Percentiles rank a stretch among this genome's conserved stretches.
Evolutionary conservation across 2,113 vertebrate genomes (phyloP).

Genomic region (Orientallactaga bullata): DNA sequence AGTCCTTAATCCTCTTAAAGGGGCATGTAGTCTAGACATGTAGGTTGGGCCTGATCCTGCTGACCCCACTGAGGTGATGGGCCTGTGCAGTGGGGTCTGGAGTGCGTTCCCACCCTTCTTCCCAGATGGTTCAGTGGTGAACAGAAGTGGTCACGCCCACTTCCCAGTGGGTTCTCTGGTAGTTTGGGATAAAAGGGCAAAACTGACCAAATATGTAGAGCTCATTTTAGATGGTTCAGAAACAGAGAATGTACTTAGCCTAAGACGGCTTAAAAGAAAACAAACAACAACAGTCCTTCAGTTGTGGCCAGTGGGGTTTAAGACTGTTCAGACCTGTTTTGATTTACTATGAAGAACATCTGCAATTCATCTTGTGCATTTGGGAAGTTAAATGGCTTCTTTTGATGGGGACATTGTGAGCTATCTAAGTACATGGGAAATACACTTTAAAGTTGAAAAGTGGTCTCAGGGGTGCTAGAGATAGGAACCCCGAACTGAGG

Average conservation of each 20-base stretch:
- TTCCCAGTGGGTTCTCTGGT: constrained; percentile 11
- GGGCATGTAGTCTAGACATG: not conserved
- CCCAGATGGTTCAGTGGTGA: constrained; percentile 38
- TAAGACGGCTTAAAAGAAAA: constrained; percentile 62
- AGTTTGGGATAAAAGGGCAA: constrained; percentile 62
- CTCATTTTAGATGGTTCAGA: constrained; percentile 54
- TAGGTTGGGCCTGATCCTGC: no score
- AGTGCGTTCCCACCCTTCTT: not conserved
- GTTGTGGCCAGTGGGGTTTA: constrained; percentile 48
- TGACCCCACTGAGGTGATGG: no score
- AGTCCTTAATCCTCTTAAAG: not conserved
- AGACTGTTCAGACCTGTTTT: constrained; percentile 16
- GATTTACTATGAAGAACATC: constrained; percentile 63
- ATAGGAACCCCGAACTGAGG: not conserved
- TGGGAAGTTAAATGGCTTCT: constrained; percentile 49
- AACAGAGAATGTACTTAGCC: constrained; percentile 54
- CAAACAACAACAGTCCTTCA: not conserved
- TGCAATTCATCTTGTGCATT: constrained; percentile 68
- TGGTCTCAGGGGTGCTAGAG: not conserved
- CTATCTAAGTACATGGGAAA: constrained; percentile 55
- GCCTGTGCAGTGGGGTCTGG: not conserved
- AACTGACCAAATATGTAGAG: constrained; percentile 51
- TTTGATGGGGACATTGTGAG: constrained; percentile 63
- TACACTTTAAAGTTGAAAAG: constrained; percentile 38
- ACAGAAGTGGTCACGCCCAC: constrained; percentile 14